Evolutionary conservation across 2,113 vertebrate genomes (phyloP).

Genomic region (Alethe castanea): DNA sequence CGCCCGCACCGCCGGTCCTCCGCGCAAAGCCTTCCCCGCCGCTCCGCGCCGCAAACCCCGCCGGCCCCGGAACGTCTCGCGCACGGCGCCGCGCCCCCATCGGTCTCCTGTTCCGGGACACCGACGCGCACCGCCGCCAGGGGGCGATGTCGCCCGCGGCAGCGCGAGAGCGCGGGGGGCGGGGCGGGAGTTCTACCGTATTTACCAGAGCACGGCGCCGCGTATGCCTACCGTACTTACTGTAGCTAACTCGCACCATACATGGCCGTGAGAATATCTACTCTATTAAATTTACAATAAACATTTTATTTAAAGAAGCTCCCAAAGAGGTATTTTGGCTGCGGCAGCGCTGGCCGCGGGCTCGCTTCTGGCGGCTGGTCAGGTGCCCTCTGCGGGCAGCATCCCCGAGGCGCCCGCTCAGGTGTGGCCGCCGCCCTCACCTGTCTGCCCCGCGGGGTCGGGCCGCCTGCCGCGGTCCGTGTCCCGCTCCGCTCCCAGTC

Average conservation of each 20-base stretch:
- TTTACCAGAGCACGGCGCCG: rapidly evolving
- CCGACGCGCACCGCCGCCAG: rapidly evolving
- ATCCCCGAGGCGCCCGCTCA: not conserved
- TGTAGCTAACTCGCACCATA: rapidly evolving
- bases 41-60: not conserved
- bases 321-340: not conserved
- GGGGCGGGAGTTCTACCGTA: not conserved
- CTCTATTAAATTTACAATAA: not conserved
- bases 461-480: too few species aligned
- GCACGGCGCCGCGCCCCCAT: rapidly evolving
- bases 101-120: rapidly evolving
- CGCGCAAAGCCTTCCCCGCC: not conserved
- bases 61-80: not conserved
- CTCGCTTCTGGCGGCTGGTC: not conserved
- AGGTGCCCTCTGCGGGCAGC: not conserved
- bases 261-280: rapidly evolving
- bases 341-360: too few species aligned
- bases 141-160: not conserved
- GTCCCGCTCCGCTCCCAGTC: too few species aligned
- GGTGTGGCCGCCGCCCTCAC: not conserved
- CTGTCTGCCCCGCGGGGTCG: too few species aligned
- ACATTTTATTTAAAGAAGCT: not conserved
- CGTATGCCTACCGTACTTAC: rapidly evolving
- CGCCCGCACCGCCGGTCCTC: rapidly evolving
- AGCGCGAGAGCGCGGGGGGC: not conserved